These are phyloP conservation scores for Diorhabda elongata DNA, from an alignment of 1,140 invertebrate genomes.

Conservation along the genomic window DNA sequence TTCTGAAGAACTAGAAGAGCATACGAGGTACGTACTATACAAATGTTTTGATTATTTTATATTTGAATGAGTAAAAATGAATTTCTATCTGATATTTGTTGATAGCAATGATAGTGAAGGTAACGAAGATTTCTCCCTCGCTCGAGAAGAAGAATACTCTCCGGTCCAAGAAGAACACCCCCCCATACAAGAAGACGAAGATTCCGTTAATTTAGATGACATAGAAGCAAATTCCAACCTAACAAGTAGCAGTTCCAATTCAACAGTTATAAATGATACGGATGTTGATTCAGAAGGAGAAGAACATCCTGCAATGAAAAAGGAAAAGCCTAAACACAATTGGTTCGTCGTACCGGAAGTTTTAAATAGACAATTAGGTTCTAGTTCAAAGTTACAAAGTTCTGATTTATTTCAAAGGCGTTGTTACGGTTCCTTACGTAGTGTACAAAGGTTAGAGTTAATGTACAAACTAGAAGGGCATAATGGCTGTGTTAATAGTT, in stretches of 20 bases:
- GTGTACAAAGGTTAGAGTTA: conserved; percentile 77
- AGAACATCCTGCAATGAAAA: conserved; percentile 53
- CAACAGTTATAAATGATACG: conserved; percentile 15
- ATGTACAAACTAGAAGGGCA: conserved; percentile 76
- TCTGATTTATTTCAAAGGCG: conserved; percentile 62
- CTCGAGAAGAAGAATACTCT: conserved; percentile 12
- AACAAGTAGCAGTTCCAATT: not conserved
- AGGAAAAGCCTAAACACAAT: conserved; percentile 61
- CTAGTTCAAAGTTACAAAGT: conserved; percentile 49
- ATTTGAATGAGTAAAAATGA: not conserved
- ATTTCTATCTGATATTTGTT: no score
- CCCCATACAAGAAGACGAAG: conserved; percentile 1
- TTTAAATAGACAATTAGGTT: conserved; percentile 56
- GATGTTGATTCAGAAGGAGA: conserved; percentile 49
- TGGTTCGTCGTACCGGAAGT: conserved; percentile 62
- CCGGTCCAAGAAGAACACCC: conserved; percentile 21
- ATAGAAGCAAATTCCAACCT: not conserved
- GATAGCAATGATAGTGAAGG: no score
- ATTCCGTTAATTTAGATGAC: conserved; percentile 1
- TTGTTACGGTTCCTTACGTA: conserved; percentile 77
- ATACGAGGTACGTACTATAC: not conserved
- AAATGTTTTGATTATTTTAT: conserved; percentile 1
- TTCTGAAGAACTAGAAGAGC: conserved; percentile 12
- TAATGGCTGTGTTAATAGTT: conserved; percentile 85
- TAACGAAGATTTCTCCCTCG: no score